Evolutionary conservation across 2,113 vertebrate genomes (phyloP), one percentile per base, ranked within the genome.

Genomic region (Mastomys coucha): DNA sequence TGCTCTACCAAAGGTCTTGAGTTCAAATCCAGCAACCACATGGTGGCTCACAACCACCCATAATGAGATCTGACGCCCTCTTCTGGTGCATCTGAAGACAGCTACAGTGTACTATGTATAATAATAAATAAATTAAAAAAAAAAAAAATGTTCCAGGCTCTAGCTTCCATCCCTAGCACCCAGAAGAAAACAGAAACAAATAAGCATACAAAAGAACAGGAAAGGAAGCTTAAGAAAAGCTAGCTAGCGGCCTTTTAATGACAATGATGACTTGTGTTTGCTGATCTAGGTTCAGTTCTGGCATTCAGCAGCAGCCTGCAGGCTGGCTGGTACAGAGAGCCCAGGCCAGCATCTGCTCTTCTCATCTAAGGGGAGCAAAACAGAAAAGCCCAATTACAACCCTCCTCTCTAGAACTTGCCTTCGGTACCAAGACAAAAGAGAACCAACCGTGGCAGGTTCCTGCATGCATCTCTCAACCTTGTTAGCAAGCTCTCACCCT

Each of bases 401-500:
- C 53, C 56, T 80, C 89, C 84, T 93, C n/a, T 81, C 80, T 85
- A 36, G 53, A 91, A 14, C 51, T 33, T 24, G 51, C 45, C 67
- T n/a, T 1, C 58, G 31, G 28, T 26, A 65, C 16, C 42, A 42
- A 93, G 93, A 87, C 36, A 22, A 19, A 19, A 95, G 45, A 28
- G 16, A 42, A 42, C 51, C 56, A 9, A 22, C 26, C 19, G 2
- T 14, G 60, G 90, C 26, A 60, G 81, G 56, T 93, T 65, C 53
- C 88, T 56, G 58, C 49, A 36, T 31, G 75, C 58, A 39, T 33
- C 56, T 31, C 69, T 65, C 45, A 36, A 56, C 0, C 75, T 69
- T 17, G 28, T 39, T 7, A 51, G 81, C 22, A 31, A 7, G 69
- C 1, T 49, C 98, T 98, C 97, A 99, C 99, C 99, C 98, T 53